phyloP scores from a whole-genome alignment of 2,797 vertebrate species.

The Macropus fuliginosus region DNA sequence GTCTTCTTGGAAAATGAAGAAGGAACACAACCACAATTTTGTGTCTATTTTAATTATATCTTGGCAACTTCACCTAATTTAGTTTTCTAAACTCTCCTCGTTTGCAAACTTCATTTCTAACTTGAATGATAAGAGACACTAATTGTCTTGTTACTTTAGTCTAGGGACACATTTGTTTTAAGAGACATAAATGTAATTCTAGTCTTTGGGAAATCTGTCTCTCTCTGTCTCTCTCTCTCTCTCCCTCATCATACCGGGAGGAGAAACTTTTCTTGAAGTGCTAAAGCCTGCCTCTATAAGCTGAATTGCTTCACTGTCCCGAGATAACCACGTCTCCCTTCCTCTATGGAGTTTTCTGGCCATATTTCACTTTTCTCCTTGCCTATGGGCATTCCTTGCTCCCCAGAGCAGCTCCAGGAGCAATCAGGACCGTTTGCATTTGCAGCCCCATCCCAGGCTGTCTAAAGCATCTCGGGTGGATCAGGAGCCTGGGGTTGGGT shows the following conservation, averaged over 20 bases:
- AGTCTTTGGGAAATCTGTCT: constrained; percentile 5
- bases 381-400: background rate
- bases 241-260: background rate
- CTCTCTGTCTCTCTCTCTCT: background rate
- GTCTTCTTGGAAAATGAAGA: no score
- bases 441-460: background rate
- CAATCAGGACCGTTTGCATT: background rate
- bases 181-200: background rate
- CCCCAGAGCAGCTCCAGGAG: background rate
- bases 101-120: constrained; percentile 3
- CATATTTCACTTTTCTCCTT: background rate
- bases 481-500: background rate
- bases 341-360: background rate
- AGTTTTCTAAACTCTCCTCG: background rate
- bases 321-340: background rate
- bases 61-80: background rate
- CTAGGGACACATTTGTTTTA: background rate
- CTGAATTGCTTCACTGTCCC: background rate
- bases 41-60: constrained; percentile 28
- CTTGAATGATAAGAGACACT: background rate
- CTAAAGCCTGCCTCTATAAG: background rate
- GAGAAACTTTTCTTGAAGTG: background rate
- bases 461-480: background rate
- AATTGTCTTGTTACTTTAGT: background rate
- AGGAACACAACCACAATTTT: no score